Evolutionary conservation across 2,113 vertebrate genomes (phyloP).

Genomic region (Peromyscus maniculatus): DNA sequence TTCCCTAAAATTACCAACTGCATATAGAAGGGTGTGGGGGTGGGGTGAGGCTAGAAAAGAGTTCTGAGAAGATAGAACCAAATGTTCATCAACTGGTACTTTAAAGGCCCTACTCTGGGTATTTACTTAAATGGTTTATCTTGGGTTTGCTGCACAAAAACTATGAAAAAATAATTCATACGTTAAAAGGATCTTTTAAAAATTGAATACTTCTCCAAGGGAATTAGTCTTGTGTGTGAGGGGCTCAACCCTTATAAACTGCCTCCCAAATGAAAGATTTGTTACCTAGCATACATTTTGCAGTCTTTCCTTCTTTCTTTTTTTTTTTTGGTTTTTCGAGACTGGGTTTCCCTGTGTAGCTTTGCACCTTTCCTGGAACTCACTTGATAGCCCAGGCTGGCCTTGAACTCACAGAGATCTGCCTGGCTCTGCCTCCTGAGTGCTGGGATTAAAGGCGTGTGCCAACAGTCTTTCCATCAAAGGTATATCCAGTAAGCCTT

Average conservation of each 20-base stretch:
- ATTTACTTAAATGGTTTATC: background rate
- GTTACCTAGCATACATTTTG: background rate
- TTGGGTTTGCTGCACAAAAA: slow-evolving; percentile 5
- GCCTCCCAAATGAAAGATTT: background rate
- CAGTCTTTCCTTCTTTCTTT: background rate
- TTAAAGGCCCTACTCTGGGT: background rate
- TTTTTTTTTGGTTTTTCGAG: too few relatives aligned
- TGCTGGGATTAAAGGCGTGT: too few relatives aligned
- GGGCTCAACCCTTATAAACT: background rate
- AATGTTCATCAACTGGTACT: background rate
- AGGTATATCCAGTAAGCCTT: background rate
- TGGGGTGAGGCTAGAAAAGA: background rate
- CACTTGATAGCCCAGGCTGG: too few relatives aligned
- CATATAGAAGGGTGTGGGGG: background rate
- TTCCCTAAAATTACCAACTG: slow-evolving; percentile 10
- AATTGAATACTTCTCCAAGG: background rate
- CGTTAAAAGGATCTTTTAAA: slow-evolving; percentile 28
- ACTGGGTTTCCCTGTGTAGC: too few relatives aligned
- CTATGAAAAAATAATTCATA: background rate
- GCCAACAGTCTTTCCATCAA: background rate
- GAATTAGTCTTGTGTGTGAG: background rate
- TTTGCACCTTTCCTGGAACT: too few relatives aligned
- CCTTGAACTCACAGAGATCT: too few relatives aligned
- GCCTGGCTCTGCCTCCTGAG: too few relatives aligned
- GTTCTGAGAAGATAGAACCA: background rate